These are phyloP conservation scores for Henricia sp. DNA, from an alignment of 53 echinoderm and acorn worm genomes.

Conservation along the genomic window DNA sequence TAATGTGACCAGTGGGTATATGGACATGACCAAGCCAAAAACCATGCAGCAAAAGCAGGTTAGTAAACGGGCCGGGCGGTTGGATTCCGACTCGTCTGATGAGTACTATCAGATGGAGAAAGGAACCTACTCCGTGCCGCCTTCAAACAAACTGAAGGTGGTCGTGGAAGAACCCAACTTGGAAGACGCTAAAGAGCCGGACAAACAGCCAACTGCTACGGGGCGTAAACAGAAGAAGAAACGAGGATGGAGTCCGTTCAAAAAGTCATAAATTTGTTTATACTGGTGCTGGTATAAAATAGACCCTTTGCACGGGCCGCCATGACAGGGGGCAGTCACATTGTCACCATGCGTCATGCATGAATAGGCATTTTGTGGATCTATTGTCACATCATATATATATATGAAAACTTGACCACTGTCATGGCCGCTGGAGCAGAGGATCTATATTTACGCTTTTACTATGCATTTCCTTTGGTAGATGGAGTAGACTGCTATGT, in stretches of 20 bases:
- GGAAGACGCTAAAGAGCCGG: neutral
- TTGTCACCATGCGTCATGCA: no score
- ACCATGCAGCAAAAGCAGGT: neutral
- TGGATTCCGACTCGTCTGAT: conserved; percentile 19
- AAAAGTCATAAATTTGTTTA: neutral
- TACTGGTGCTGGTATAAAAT: neutral
- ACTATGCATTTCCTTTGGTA: no score
- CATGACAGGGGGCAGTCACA: no score
- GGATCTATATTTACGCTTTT: no score
- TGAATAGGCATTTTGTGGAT: no score
- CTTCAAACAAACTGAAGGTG: conserved; percentile 4
- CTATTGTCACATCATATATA: no score
- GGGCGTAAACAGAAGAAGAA: neutral
- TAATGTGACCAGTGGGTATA: conserved; percentile 37
- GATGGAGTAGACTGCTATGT: no score
- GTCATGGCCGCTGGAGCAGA: no score
- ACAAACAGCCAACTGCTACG: neutral
- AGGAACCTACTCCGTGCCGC: conserved; percentile 20
- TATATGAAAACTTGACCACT: no score
- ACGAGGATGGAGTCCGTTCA: conserved; percentile 5
- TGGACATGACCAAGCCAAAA: conserved; percentile 23
- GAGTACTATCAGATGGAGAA: conserved; percentile 39
- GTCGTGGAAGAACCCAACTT: neutral
- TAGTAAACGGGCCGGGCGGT: neutral
- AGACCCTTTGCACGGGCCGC: no score